Percentiles rank a stretch among this genome's conserved stretches.
Conservation (phyloP, 2,888 invertebrate genomes). For the Dendrolimus houi region DNA sequence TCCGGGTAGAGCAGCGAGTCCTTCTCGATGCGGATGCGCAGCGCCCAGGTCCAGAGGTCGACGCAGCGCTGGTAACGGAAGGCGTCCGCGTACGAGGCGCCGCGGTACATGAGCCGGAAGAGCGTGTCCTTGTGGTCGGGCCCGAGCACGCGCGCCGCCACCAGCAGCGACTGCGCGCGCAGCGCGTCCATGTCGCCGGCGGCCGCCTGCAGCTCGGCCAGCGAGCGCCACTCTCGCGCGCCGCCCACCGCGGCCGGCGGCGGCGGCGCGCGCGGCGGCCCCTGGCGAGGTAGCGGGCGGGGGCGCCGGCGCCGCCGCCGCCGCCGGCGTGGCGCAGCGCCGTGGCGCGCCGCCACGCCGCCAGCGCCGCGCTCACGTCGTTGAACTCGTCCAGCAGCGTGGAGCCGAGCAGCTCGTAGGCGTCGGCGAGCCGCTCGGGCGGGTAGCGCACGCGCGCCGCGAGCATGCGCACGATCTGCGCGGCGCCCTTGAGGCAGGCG, state of each 20-base stretch:
- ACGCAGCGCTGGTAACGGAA: conserved; percentile 88
- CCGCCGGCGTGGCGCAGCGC: conserved; percentile 22
- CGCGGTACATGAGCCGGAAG: conserved; percentile 84
- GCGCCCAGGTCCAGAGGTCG: conserved; percentile 90
- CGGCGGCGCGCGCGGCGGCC: conserved; percentile 76
- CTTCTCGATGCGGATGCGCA: conserved; percentile 86
- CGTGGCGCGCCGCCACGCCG: conserved; percentile 87
- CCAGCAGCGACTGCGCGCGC: conserved; percentile 90
- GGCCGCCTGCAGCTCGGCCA: conserved; percentile 83
- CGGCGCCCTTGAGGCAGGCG: conserved; percentile 84
- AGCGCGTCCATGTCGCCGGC: conserved; percentile 89
- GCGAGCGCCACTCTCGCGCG: conserved; percentile 84
- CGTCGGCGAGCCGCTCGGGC: conserved; percentile 85
- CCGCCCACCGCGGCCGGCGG: conserved; percentile 79
- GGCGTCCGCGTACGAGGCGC: conserved; percentile 84
- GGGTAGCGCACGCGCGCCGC: conserved; percentile 78
- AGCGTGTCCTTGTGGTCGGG: conserved; percentile 91
- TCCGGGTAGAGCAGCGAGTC: conserved; percentile 84
- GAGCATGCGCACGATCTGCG: conserved; percentile 79
- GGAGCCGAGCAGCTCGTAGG: conserved; percentile 89
- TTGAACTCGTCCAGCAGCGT: conserved; percentile 93
- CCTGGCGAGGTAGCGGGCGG: conserved; percentile 23
- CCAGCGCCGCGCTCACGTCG: conserved; percentile 82
- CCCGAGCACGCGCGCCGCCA: conserved; percentile 92
- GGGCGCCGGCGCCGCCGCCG: conserved; percentile 77